phyloP scores from a whole-genome alignment of 2,888 invertebrate genomes.

The Chymomyza amoena region DNA sequence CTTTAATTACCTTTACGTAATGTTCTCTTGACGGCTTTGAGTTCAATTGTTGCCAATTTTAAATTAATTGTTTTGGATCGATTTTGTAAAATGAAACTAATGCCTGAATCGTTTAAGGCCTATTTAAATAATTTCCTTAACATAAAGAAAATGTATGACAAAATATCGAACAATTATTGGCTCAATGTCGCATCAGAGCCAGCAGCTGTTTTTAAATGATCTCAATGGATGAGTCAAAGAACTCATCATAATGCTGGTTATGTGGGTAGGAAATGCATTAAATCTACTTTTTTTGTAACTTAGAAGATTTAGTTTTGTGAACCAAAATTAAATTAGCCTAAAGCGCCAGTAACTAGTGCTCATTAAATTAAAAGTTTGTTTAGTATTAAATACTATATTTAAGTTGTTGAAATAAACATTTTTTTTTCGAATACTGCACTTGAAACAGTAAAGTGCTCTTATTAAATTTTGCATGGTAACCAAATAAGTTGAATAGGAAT shows the following conservation, averaged over 20 bases:
- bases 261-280: background rate
- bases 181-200: constrained; percentile 6
- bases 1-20: background rate
- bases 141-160: background rate
- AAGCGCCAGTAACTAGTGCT: no score
- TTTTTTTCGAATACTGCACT: no score
- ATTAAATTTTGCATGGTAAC: no score
- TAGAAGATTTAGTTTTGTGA: background rate
- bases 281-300: background rate
- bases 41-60: background rate
- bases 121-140: constrained; percentile 20
- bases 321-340: no score
- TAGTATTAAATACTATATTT: no score
- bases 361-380: no score
- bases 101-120: background rate
- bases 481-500: no score
- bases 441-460: no score
- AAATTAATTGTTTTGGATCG: background rate
- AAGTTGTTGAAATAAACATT: no score
- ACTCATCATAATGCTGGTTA: background rate
- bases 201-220: background rate
- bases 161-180: background rate
- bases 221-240: background rate
- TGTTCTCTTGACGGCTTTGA: background rate
- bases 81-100: background rate